Evolutionary conservation across 1,140 invertebrate genomes (phyloP).

Genomic region (Megalopta genalis): DNA sequence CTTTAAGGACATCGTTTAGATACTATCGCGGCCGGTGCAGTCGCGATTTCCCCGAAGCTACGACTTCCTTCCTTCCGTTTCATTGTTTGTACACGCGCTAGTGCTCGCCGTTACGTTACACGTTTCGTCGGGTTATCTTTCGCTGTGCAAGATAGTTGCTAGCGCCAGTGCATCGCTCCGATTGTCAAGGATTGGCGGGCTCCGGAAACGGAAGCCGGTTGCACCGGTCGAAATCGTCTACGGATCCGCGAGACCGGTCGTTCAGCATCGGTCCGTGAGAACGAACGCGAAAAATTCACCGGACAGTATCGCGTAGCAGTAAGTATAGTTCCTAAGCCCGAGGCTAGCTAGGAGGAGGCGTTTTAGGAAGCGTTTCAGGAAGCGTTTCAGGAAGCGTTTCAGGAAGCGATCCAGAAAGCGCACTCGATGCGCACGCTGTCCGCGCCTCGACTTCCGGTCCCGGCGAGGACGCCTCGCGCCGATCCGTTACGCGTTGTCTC

Average conservation of each 20-base stretch:
- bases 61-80: not conserved
- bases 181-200: too few relatives aligned
- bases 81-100: not conserved
- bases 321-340: slow-evolving; percentile 77
- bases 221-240: slow-evolving; percentile 14
- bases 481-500: not conserved
- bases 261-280: not conserved
- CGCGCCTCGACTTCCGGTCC: not conserved
- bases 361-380: too few relatives aligned
- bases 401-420: not conserved
- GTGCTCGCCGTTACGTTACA: not conserved
- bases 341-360: not conserved
- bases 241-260: not conserved
- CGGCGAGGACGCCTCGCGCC: not conserved
- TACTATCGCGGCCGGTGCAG: slow-evolving; percentile 16
- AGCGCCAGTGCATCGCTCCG: too few relatives aligned
- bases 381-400: not conserved
- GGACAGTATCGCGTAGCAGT: slow-evolving; percentile 68
- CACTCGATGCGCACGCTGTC: not conserved
- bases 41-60: not conserved
- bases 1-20: slow-evolving; percentile 18
- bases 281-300: slow-evolving; percentile 38
- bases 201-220: not conserved
- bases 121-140: not conserved
- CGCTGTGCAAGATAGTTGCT: not conserved